Conservation (phyloP, 2,113 vertebrate genomes). For the Paradoxurus hermaphroditus region DNA sequence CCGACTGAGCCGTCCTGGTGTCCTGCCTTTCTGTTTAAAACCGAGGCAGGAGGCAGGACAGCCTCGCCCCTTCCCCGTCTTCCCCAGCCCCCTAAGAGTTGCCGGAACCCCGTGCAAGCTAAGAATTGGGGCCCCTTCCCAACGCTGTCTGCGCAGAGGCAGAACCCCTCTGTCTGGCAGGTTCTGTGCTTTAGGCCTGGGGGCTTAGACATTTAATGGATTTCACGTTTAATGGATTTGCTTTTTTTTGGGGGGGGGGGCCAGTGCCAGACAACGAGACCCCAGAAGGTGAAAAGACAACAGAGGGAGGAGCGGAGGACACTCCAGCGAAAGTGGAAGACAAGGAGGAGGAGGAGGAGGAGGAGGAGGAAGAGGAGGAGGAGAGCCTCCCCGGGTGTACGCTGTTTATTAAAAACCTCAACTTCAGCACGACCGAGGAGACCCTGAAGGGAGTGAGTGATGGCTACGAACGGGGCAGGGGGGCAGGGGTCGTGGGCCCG, state of each 20-base stretch:
- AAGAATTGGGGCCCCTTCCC: background rate
- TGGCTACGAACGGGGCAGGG: accelerated
- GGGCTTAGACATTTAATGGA: background rate
- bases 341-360: constrained; percentile 71
- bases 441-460: constrained; percentile 82
- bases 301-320: background rate
- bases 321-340: constrained; percentile 18
- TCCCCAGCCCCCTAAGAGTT: accelerated
- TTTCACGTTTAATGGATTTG: background rate
- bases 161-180: background rate
- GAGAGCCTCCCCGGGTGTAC: constrained; percentile 91
- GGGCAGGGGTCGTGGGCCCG: accelerated
- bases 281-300: background rate
- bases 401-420: constrained; percentile 96
- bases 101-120: accelerated
- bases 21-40: background rate
- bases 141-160: accelerated
- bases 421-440: constrained; percentile 92
- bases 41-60: background rate
- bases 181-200: background rate
- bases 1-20: too few relatives aligned
- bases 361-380: constrained; percentile 87
- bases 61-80: accelerated
- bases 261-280: background rate
- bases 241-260: background rate